phyloP scores from a whole-genome alignment of 2,797 vertebrate genomes.

The Synanceia verrucosa region DNA sequence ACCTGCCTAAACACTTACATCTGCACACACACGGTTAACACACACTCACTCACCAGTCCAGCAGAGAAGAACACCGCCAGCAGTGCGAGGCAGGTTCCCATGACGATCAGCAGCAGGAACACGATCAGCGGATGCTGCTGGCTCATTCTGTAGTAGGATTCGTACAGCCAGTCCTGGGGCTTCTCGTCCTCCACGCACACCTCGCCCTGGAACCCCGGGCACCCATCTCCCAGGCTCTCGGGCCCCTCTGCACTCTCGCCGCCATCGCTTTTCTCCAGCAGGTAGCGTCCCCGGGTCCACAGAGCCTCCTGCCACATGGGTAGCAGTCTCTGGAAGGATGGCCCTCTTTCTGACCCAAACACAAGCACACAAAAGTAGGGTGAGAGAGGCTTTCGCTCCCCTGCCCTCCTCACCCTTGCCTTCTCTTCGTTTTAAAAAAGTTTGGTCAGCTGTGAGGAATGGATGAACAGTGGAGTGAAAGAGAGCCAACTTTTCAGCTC shows the following conservation, averaged over 20 bases:
- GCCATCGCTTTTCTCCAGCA: constrained; percentile 89
- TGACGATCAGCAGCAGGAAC: constrained; percentile 97
- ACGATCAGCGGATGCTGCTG: constrained; percentile 98
- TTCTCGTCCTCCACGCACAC: constrained; percentile 73
- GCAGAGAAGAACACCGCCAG: constrained; percentile 95
- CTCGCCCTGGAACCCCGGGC: constrained; percentile 65
- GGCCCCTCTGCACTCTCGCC: constrained; percentile 70
- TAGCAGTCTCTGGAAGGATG: constrained; percentile 44
- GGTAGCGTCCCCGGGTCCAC: constrained; percentile 88
- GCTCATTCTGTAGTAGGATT: constrained; percentile 98
- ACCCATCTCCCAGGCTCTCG: constrained; percentile 64
- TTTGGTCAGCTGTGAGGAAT: constrained; percentile 37
- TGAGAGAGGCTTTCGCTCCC: constrained; percentile 19
- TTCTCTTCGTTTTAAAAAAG: constrained; percentile 39
- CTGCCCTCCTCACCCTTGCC: constrained; percentile 1
- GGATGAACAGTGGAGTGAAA: constrained; percentile 20
- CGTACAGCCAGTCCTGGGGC: constrained; percentile 95
- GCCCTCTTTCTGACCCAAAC: constrained; percentile 22
- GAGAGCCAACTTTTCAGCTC: constrained; percentile 52
- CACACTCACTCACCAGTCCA: constrained; percentile 89
- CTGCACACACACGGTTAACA: constrained; percentile 10
- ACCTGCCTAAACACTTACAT: constrained; percentile 1
- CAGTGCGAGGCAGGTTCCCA: constrained; percentile 95
- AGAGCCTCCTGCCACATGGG: constrained; percentile 89
- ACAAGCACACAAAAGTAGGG: constrained; percentile 3